Evolutionary conservation across 2,888 invertebrate genomes (phyloP).

Genomic region (Caenorhabditis sp.): DNA sequence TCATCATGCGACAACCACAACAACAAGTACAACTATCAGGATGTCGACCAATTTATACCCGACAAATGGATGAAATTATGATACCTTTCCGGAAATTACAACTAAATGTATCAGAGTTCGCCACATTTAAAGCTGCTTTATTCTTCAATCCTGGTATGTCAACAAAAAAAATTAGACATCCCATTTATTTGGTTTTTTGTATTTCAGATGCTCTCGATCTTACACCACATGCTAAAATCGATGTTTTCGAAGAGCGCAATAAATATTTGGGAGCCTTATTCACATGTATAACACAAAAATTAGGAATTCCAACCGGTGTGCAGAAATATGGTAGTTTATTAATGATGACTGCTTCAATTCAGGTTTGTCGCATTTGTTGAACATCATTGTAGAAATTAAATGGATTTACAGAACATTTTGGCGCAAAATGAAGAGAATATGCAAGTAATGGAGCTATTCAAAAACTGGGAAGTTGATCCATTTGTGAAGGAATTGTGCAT

Average conservation of each 20-base stretch:
- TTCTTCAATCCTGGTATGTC: slow-evolving; percentile 68
- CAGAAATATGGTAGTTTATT: slow-evolving; percentile 60
- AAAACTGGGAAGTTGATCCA: slow-evolving; percentile 63
- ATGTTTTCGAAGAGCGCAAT: slow-evolving; percentile 63
- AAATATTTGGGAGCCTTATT: slow-evolving; percentile 68
- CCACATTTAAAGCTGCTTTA: slow-evolving; percentile 68
- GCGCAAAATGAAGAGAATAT: slow-evolving; percentile 70
- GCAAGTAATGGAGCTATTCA: slow-evolving; percentile 70
- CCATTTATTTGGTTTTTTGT: no score
- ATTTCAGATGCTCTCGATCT: slow-evolving; percentile 66
- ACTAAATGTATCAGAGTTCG: slow-evolving; percentile 64
- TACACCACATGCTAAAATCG: slow-evolving; percentile 57
- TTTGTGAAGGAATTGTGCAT: slow-evolving; percentile 60
- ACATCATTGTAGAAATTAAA: not conserved
- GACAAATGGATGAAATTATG: slow-evolving; percentile 71
- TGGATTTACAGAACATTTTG: slow-evolving; percentile 65
- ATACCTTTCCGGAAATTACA: slow-evolving; percentile 63
- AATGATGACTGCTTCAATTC: slow-evolving; percentile 64
- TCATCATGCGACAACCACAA: slow-evolving; percentile 68
- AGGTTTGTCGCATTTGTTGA: slow-evolving; percentile 28
- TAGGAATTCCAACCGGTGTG: slow-evolving; percentile 52
- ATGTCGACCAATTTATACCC: slow-evolving; percentile 68
- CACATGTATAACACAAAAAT: slow-evolving; percentile 59
- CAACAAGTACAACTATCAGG: slow-evolving; percentile 65
- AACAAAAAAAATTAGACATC: not conserved